Percentiles rank a stretch among this genome's conserved stretches.
phyloP scores from a whole-genome alignment of 2,888 invertebrate species.

The Ophion ellenae region DNA sequence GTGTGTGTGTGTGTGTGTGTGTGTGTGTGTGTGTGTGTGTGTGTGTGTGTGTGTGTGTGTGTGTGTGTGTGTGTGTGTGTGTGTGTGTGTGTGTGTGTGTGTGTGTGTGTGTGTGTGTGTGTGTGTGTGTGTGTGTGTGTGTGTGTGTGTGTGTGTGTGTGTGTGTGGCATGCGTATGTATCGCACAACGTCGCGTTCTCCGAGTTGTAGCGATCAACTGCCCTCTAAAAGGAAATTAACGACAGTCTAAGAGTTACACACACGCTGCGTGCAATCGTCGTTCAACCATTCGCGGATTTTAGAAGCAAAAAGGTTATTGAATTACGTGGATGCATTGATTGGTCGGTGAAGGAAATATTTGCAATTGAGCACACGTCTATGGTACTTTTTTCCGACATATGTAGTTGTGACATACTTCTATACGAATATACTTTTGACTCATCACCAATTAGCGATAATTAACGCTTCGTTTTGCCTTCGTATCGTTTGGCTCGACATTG shows the following conservation, averaged over 20 bases:
- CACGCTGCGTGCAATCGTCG: conserved; percentile 29
- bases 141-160: neutral
- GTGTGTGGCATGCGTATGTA: conserved; percentile 25
- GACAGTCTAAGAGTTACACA: conserved; percentile 54
- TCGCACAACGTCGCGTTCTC: conserved; percentile 43
- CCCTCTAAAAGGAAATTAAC: conserved; percentile 71
- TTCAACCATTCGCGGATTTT: conserved; percentile 20
- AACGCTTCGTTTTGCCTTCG: conserved; percentile 4
- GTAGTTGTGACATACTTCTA: conserved; percentile 5
- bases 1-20: neutral
- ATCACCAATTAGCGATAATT: conserved; percentile 12
- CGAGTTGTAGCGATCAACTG: conserved; percentile 44
- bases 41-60: neutral
- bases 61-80: neutral
- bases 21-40: neutral
- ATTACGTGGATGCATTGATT: conserved; percentile 15
- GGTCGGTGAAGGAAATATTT: conserved; percentile 11
- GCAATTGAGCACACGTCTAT: conserved; percentile 18
- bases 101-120: neutral
- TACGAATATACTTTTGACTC: neutral
- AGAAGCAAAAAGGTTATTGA: conserved; percentile 22
- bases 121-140: neutral
- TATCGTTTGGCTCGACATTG: neutral
- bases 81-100: neutral
- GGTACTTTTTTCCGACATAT: conserved; percentile 1